Evolutionary conservation across 2,888 invertebrate genomes (phyloP).

Genomic region (Harpalus rubripes): DNA sequence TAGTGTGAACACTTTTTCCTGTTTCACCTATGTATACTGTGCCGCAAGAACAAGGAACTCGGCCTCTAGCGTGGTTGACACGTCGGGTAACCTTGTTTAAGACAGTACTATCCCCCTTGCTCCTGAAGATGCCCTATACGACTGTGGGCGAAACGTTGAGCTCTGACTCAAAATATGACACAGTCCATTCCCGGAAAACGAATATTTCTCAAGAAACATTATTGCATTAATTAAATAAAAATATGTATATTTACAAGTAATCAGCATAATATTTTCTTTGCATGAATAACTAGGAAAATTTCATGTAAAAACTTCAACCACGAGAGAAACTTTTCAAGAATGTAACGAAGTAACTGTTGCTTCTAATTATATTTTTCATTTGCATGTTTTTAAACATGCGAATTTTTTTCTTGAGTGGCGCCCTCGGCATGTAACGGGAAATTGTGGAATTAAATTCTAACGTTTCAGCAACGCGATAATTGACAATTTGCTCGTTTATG

Average conservation of each 20-base stretch:
- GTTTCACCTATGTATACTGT: too few relatives aligned
- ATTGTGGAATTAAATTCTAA: slow-evolving; percentile 22
- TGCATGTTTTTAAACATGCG: slow-evolving; percentile 40
- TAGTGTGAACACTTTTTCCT: too few relatives aligned
- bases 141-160: too few relatives aligned
- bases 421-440: neutral
- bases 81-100: too few relatives aligned
- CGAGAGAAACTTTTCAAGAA: slow-evolving; percentile 21
- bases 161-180: too few relatives aligned
- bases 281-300: neutral
- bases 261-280: neutral
- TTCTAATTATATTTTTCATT: slow-evolving; percentile 38
- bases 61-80: too few relatives aligned
- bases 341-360: slow-evolving; percentile 23
- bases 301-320: slow-evolving; percentile 1
- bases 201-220: neutral
- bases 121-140: too few relatives aligned
- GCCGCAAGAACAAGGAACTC: too few relatives aligned
- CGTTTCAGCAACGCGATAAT: slow-evolving; percentile 34
- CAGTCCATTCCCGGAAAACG: too few relatives aligned
- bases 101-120: too few relatives aligned
- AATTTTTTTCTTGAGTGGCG: slow-evolving; percentile 16
- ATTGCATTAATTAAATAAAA: neutral
- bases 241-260: neutral
- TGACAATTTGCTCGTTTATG: slow-evolving; percentile 27